Evolutionary conservation across 2,888 invertebrate genomes (phyloP).

Genomic region (Maniola hyperantus): DNA sequence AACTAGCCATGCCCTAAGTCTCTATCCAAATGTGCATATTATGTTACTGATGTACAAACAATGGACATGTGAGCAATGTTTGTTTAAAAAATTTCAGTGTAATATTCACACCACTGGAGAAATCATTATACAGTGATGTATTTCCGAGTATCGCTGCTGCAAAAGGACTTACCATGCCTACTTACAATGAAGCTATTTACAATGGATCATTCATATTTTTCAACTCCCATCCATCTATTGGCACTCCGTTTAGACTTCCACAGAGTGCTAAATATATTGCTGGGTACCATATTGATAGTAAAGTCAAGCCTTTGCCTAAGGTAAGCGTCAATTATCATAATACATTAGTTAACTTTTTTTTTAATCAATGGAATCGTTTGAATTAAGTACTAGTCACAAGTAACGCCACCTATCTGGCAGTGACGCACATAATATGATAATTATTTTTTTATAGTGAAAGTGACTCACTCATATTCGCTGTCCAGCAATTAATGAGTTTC

Average conservation of each 20-base stretch:
- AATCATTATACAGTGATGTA: conserved; percentile 47
- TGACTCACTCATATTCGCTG: too few species aligned
- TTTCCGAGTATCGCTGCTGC: conserved; percentile 52
- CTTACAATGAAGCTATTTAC: conserved; percentile 54
- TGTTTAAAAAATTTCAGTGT: conserved; percentile 48
- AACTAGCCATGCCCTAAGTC: too few species aligned
- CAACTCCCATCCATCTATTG: conserved; percentile 58
- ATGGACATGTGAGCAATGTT: background rate
- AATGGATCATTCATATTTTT: conserved; percentile 58
- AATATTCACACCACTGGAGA: conserved; percentile 49
- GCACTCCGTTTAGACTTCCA: conserved; percentile 49
- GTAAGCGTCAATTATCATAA: conserved; percentile 46
- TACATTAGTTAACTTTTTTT: background rate
- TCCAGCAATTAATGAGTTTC: too few species aligned
- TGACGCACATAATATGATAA: too few species aligned
- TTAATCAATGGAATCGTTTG: too few species aligned
- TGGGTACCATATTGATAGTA: conserved; percentile 58
- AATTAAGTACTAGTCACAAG: too few species aligned
- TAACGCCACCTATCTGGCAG: too few species aligned
- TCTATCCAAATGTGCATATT: too few species aligned
- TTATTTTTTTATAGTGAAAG: too few species aligned
- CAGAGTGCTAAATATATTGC: conserved; percentile 58
- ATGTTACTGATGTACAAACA: too few species aligned
- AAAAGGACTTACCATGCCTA: conserved; percentile 53
- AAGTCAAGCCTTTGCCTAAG: conserved; percentile 54